A percentile compares a stretch with the other conserved stretches of the same genome.
Conservation (phyloP, 2,797 vertebrate genomes). For the Capromys pilorides region DNA sequence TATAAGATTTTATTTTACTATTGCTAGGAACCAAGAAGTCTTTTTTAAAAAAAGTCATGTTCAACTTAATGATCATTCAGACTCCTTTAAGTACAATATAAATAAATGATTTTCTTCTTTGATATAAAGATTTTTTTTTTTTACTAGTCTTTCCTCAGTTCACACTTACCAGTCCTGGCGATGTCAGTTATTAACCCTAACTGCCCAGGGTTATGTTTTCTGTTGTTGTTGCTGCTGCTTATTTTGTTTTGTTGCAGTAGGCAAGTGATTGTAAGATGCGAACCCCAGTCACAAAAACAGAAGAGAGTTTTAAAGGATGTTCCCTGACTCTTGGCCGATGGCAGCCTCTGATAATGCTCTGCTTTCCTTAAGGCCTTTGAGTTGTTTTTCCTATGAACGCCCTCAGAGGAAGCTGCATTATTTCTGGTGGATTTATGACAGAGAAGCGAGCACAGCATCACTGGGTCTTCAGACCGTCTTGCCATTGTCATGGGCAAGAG, state of each 20-base stretch:
- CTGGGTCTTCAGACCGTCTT: not conserved
- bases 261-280: not conserved
- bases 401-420: not conserved
- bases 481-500: not conserved
- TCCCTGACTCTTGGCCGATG: not conserved
- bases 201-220: not conserved
- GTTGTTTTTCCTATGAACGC: not conserved
- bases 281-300: not conserved
- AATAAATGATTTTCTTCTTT: not conserved
- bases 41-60: not conserved
- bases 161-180: not conserved
- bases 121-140: not conserved
- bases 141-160: not conserved
- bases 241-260: not conserved
- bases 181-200: not conserved
- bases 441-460: not conserved
- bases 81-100: not conserved
- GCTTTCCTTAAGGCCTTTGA: not conserved
- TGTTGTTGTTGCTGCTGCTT: not conserved
- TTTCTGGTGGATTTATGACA: slow-evolving; percentile 24
- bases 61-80: not conserved
- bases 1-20: not conserved
- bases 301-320: slow-evolving; percentile 18
- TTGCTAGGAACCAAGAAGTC: not conserved
- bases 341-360: not conserved